Percentiles rank a stretch among this genome's conserved stretches.
Evolutionary conservation across 2,797 vertebrate genomes (phyloP).

Genomic region (Urosaurus nigricauda): DNA sequence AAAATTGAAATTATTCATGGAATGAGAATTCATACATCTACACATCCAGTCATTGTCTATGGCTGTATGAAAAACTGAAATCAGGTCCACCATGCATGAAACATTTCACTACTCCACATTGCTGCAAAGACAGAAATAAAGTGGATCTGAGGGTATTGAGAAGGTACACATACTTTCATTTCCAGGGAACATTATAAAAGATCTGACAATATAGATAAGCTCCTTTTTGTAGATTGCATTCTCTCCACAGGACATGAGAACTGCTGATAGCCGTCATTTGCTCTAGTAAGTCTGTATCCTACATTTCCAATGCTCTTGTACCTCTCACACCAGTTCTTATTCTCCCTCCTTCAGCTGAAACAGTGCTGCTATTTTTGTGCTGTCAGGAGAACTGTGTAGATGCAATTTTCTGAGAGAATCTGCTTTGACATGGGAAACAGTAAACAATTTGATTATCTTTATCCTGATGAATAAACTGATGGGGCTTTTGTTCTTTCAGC

Average conservation of each 20-base stretch:
- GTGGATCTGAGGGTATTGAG: neutral
- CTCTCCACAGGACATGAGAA: slow-evolving; percentile 46
- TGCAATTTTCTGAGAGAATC: slow-evolving; percentile 47
- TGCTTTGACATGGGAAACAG: slow-evolving; percentile 33
- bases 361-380: slow-evolving; percentile 46
- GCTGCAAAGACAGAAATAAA: slow-evolving; percentile 19
- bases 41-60: neutral
- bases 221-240: slow-evolving; percentile 61
- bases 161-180: slow-evolving; percentile 55
- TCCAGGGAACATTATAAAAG: slow-evolving; percentile 44
- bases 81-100: neutral
- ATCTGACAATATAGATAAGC: slow-evolving; percentile 64
- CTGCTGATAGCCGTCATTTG: slow-evolving; percentile 54
- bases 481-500: slow-evolving; percentile 41
- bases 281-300: slow-evolving; percentile 52
- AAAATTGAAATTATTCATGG: neutral
- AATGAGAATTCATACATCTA: slow-evolving; percentile 18
- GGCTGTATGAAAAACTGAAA: slow-evolving; percentile 15
- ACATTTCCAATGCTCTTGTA: slow-evolving; percentile 43
- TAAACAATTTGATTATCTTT: slow-evolving; percentile 49
- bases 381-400: slow-evolving; percentile 50
- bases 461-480: slow-evolving; percentile 42
- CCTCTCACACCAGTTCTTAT: slow-evolving; percentile 62
- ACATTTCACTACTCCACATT: neutral
- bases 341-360: slow-evolving; percentile 54